Conservation (phyloP, 2,797 vertebrate species). For the Coluber constrictor region DNA sequence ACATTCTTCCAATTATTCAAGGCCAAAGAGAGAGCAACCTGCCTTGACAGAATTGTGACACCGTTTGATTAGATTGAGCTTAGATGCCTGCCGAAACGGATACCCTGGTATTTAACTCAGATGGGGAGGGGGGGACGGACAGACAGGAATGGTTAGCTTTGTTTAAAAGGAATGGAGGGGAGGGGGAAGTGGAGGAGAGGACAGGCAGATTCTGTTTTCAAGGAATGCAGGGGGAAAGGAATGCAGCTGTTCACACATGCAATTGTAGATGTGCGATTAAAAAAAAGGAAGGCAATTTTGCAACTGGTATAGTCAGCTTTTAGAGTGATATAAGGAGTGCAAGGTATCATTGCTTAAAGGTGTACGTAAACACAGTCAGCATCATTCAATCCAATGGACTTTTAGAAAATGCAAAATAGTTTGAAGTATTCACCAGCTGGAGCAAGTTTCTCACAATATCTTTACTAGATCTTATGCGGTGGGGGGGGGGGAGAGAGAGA, state of each 20-base stretch:
- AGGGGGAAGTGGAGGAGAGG: too few relatives aligned
- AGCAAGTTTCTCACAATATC: slow-evolving; percentile 1
- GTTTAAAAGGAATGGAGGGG: slow-evolving; percentile 41
- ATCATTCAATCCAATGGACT: slow-evolving; percentile 4
- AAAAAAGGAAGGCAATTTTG: neutral
- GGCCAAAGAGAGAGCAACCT: slow-evolving; percentile 74
- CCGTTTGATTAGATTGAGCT: slow-evolving; percentile 74
- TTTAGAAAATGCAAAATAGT: slow-evolving; percentile 1
- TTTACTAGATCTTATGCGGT: neutral
- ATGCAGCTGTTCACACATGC: slow-evolving; percentile 35
- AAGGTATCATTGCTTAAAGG: slow-evolving; percentile 5
- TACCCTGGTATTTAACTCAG: slow-evolving; percentile 70
- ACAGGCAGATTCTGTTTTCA: neutral
- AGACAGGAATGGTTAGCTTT: slow-evolving; percentile 62
- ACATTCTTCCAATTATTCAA: slow-evolving; percentile 79
- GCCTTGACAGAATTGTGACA: slow-evolving; percentile 71
- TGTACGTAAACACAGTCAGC: neutral
- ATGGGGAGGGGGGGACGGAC: slow-evolving; percentile 33
- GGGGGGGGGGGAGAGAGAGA: neutral
- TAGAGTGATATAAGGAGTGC: slow-evolving; percentile 35
- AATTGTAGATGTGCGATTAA: slow-evolving; percentile 19
- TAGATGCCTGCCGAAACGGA: slow-evolving; percentile 72
- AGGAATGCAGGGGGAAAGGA: neutral
- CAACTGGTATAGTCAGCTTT: neutral
- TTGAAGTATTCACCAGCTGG: neutral